These are phyloP conservation scores for Metalampra italica DNA, from an alignment of 2,888 invertebrate species.

Conservation along the genomic window DNA sequence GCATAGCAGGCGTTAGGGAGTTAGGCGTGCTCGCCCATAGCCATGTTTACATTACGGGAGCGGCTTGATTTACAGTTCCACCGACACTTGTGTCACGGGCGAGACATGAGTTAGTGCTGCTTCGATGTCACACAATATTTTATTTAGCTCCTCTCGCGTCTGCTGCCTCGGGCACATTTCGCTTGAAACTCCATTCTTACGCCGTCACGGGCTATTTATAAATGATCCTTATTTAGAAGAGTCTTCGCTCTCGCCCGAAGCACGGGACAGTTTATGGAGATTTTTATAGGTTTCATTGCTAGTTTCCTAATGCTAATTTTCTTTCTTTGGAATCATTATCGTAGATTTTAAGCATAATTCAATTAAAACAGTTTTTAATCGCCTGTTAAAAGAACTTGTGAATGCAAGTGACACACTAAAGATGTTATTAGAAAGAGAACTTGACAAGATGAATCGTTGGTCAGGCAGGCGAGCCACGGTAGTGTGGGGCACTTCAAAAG, in stretches of 20 bases:
- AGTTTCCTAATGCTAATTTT: background rate
- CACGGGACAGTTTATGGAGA: background rate
- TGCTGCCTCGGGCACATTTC: constrained; percentile 34
- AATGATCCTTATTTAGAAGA: constrained; percentile 58
- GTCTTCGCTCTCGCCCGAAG: constrained; percentile 17
- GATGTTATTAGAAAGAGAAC: constrained; percentile 43
- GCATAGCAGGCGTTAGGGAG: constrained; percentile 22
- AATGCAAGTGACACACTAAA: constrained; percentile 39
- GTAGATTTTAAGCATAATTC: background rate
- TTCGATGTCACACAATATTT: constrained; percentile 67
- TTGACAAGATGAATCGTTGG: constrained; percentile 64
- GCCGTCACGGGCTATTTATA: constrained; percentile 66
- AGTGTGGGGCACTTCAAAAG: constrained; percentile 59
- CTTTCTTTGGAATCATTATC: background rate
- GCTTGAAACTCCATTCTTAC: constrained; percentile 51
- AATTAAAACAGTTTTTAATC: background rate
- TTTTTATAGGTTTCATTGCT: background rate
- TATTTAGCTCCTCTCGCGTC: constrained; percentile 51
- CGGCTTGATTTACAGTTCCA: constrained; percentile 67
- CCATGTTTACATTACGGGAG: constrained; percentile 64
- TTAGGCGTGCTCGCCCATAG: constrained; percentile 57
- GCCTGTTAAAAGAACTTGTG: constrained; percentile 8
- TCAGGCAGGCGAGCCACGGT: constrained; percentile 38
- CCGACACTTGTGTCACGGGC: constrained; percentile 37
- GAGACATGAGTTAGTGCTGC: constrained; percentile 67